Evolutionary conservation across 2,888 invertebrate species (phyloP), one percentile per base, ranked within the genome.

Genomic region (Spodoptera littoralis): DNA sequence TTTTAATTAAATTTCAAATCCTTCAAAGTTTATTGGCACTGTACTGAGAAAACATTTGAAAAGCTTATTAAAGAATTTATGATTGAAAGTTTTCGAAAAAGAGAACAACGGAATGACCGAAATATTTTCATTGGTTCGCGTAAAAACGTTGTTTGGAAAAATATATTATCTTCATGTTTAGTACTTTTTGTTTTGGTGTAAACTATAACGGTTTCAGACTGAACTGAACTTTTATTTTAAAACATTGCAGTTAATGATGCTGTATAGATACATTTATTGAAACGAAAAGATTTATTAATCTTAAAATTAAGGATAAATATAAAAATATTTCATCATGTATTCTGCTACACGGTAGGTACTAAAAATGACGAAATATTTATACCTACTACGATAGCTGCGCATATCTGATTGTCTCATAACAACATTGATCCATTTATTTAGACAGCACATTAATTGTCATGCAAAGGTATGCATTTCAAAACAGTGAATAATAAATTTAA

Each of bases 1-100:
- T 59, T 59, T 72, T 68, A 66, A 64, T 78, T 64, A 68, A 78
- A 57, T 63, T 62, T 60, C 22, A 60, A 66, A 58, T 73, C 60
- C 68, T 36, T 46, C 46, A 44, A 66, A 53, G 52, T 66, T 65
- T 60, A 73, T 73, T 61, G 69, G 48, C 55, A 50, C n/a, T 50
- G 56, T 60, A 50, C n/a, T 50, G 56, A 27, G 45, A 53, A 68
- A 50, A 60, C 48, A 24, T 36, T 56, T 60, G 52, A 44, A 60
- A 45, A 52, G 51, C 49, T 56, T 56, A 50, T 27, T 18, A 8
- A 67, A 67, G 43, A 46, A 68, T 67, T 73, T 59, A 44, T 50
- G 13, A 57, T 60, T 60, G 52, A 50, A 70, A 30, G 52, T 73
- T 72, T 44, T 48, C 6, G 18, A 42, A 59, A 67, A 66, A 22